These are phyloP conservation scores for Flabesymbios commensalis DNA, from an alignment of 2,888 invertebrate genomes.

Conservation along the genomic window DNA sequence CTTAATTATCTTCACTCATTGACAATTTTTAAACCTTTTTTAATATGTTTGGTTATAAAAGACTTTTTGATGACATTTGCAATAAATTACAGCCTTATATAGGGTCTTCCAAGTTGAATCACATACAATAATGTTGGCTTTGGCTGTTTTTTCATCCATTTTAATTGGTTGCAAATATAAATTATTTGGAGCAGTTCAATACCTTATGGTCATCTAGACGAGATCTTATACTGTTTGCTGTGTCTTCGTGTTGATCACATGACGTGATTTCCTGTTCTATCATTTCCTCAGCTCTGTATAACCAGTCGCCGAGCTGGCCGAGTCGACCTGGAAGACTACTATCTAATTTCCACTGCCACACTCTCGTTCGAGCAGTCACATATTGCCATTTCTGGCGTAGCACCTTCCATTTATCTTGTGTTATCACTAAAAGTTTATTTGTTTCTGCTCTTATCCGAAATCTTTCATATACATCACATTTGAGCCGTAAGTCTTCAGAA, in stretches of 20 bases:
- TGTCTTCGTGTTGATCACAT: constrained; percentile 71
- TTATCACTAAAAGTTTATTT: constrained; percentile 80
- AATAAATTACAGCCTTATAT: no score
- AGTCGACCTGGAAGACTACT: constrained; percentile 83
- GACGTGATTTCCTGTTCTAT: constrained; percentile 63
- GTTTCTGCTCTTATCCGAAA: constrained; percentile 79
- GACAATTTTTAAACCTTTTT: no score
- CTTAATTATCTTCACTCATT: no score
- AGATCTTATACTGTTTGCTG: constrained; percentile 43
- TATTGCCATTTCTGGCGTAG: constrained; percentile 81
- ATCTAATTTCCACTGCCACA: constrained; percentile 85
- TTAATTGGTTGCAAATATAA: not conserved
- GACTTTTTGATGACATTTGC: no score
- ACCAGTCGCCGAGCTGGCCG: constrained; percentile 85
- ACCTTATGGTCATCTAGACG: constrained; percentile 69
- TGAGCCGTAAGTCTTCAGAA: constrained; percentile 77
- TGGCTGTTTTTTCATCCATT: not conserved
- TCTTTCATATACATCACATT: constrained; percentile 75
- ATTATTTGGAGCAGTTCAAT: not conserved
- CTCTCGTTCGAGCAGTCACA: constrained; percentile 66
- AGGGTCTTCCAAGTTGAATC: no score
- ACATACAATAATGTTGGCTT: not conserved
- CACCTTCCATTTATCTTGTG: constrained; percentile 83
- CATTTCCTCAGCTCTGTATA: constrained; percentile 73
- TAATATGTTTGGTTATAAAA: no score